Evolutionary conservation across 2,797 vertebrate genomes (phyloP).

Genomic region (Philypnodon macrostomus): DNA sequence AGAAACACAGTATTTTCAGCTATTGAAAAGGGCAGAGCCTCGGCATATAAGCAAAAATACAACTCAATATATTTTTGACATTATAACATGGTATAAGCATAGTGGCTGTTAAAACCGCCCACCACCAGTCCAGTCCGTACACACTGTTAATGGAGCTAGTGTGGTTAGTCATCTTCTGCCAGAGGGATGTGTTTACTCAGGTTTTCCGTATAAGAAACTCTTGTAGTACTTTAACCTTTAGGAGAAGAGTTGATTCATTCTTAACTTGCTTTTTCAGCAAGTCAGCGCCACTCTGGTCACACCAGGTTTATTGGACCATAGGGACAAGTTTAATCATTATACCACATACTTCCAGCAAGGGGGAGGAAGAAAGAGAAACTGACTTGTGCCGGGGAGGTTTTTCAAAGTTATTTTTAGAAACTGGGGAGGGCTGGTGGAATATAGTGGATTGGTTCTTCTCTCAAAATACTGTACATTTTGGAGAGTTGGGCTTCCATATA

Average conservation of each 20-base stretch:
- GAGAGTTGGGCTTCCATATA: too few relatives aligned
- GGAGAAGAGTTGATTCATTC: slow-evolving; percentile 30
- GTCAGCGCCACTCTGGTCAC: slow-evolving; percentile 23
- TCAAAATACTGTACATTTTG: too few relatives aligned
- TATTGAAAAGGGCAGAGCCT: too few relatives aligned
- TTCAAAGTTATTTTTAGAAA: not conserved
- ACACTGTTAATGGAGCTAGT: not conserved
- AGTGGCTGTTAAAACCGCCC: too few relatives aligned
- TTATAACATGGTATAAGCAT: too few relatives aligned
- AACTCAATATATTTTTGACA: too few relatives aligned
- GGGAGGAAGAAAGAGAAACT: not conserved
- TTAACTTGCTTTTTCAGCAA: slow-evolving; percentile 42
- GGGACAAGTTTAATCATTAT: slow-evolving; percentile 47
- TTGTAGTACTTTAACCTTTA: slow-evolving; percentile 37
- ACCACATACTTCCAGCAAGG: slow-evolving; percentile 14
- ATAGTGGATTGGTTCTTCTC: too few relatives aligned
- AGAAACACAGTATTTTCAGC: too few relatives aligned
- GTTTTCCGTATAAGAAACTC: slow-evolving; percentile 19
- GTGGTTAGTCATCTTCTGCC: not conserved
- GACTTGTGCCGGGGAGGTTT: too few relatives aligned
- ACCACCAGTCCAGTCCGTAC: not conserved
- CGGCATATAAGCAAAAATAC: too few relatives aligned
- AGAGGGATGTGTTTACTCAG: slow-evolving; percentile 10
- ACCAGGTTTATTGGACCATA: slow-evolving; percentile 18
- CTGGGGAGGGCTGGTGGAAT: too few relatives aligned